Evolutionary conservation across 1,140 invertebrate species (phyloP), one percentile per base, ranked within the genome.

Genomic region (Monochamus saltuarius): DNA sequence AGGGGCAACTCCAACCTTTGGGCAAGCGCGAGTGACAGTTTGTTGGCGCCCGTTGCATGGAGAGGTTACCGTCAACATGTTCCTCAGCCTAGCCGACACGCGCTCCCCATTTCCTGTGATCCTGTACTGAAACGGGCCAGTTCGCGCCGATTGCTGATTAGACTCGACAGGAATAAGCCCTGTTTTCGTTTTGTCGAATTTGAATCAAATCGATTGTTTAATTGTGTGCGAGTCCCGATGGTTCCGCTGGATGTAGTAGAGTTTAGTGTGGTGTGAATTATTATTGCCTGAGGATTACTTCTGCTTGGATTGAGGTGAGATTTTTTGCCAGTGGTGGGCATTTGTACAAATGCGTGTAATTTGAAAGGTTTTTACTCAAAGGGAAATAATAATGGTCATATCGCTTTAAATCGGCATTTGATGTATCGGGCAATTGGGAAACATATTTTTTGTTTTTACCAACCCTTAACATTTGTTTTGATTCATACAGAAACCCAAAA

Each of bases 21-120:
- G 52, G 62, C 62, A 60, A 60, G 58, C 62, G 58, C 62, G 62
- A 52, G 45, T 56, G 52, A 34, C 62, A 64, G 62, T 64, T 56
- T 42, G 58, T 53, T 59, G 46, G 22, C 47, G 52, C n/a, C n/a
- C 43, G 46, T 53, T 22, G 17, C 11, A 36, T 17, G 35, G 46
- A 39, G 37, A 60, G 53, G 62, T 57, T 56, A 55, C 45, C 46
- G 47, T 46, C 35, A 47, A 55, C 52, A 29, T 29, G 22, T 29
- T 29, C 22, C 22, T 3, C 51, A 58, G 55, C 37, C 36, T 37
- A 34, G 54, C 38, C 37, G 36, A 50, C 56, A 59, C 61, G 61
- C 61, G 61, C 50, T 40, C 22, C 22, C 22, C 2, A 29, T 3
- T 29, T 29, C 22, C 22, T 29, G 22, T 29, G 22, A 29, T 29